A percentile compares a stretch with the other conserved stretches of the same genome.
Evolutionary conservation across 2,113 vertebrate species (phyloP).

Genomic region (Nannobrachium achirus): DNA sequence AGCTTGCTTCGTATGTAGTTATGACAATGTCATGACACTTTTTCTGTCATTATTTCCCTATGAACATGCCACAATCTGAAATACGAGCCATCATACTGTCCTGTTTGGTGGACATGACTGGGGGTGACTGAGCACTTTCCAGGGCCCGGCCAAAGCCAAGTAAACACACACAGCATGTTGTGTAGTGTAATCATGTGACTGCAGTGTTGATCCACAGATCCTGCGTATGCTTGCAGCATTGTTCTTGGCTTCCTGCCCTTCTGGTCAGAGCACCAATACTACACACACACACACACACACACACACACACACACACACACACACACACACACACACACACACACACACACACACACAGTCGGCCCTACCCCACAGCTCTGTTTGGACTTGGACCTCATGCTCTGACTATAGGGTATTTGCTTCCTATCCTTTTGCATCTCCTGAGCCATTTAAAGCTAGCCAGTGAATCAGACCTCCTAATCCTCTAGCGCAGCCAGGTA

Average conservation of each 20-base stretch:
- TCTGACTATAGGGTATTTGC: conserved; percentile 66
- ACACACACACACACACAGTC: not conserved
- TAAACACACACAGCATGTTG: conserved; percentile 58
- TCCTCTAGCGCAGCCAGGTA: conserved; percentile 36
- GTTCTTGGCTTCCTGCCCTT: conserved; percentile 61
- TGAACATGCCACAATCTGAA: conserved; percentile 14
- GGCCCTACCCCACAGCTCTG: too few relatives aligned
- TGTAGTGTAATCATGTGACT: conserved; percentile 54
- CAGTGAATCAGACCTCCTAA: conserved; percentile 41
- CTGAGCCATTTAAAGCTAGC: conserved; percentile 53
- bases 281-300: not conserved
- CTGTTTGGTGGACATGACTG: conserved; percentile 38
- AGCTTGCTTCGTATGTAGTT: too few relatives aligned
- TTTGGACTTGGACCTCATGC: conserved; percentile 60
- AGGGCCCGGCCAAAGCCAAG: conserved; percentile 41
- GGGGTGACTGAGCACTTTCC: conserved; percentile 53
- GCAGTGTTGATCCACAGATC: conserved; percentile 46
- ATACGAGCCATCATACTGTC: conserved; percentile 31
- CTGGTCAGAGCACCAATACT: conserved; percentile 39
- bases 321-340: conserved; percentile 1
- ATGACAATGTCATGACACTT: too few relatives aligned
- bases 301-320: not conserved
- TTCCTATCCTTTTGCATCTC: conserved; percentile 47
- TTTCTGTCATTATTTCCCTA: not conserved
- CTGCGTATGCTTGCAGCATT: conserved; percentile 53